Evolutionary conservation across 2,888 invertebrate species (phyloP), one percentile per base, ranked within the genome.

Genomic region (Aporophyla lueneburgensis): DNA sequence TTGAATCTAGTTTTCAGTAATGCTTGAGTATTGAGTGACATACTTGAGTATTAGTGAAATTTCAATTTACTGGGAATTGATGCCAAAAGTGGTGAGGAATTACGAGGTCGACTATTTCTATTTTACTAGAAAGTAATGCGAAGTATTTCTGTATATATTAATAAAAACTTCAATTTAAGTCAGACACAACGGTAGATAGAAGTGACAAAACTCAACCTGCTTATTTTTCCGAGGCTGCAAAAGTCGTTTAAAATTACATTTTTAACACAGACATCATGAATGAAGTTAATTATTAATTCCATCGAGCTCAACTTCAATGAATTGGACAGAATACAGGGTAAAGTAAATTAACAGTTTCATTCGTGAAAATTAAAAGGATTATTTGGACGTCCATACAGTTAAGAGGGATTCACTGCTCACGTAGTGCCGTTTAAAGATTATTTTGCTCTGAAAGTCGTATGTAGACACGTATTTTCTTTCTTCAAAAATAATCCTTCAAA

Each of bases 331-430:
- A 78, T 68, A 68, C 70, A 62, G 69, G 21, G 58, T 61, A 58
- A 74, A 67, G 75, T 54, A 81, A 85, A 74, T 69, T 40, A 70
- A 62, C 43, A 43, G 54, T 85, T 76, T 62, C 61, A 71, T 82
- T 76, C 58, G 54, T 74, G 63, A 69, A 75, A 74, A 69, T 75
- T 74, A 61, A 81, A 85, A 61, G 81, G 68, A 74, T 81, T 66
- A 72, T 66, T 54, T 75, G 68, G 86, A 27, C 40, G 49, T 71
- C 58, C 54, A 61, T 72, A 67, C 67, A 78, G 85, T 70, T 71
- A 58, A 76, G 33, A 61, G 62, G 27, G 74, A 12, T 82, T 69
- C 33, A 65, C 14, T 51, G 75, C 66, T 63, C 61, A 61, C 56
- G 56, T 58, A 43, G 19, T 53, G 6, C n/a, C 43, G n/a, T 24